A percentile compares a stretch with the other conserved stretches of the same genome.
These are phyloP conservation scores for Ichneumoninae sp. DNA, from an alignment of 2,888 invertebrate species.

Conservation along the genomic window DNA sequence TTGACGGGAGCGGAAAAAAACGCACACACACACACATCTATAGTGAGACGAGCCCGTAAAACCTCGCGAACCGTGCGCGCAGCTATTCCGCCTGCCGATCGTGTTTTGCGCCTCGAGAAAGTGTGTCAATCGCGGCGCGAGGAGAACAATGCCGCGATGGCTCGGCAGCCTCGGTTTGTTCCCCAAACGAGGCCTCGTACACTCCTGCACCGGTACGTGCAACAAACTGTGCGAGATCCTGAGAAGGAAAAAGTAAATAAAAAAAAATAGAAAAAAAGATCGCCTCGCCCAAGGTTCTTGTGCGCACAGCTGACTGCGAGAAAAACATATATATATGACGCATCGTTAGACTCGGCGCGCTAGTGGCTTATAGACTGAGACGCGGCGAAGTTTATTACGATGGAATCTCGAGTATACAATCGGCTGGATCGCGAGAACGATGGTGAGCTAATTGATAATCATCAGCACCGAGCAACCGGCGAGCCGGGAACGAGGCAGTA, in stretches of 20 bases:
- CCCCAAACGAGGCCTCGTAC: background rate
- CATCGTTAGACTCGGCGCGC: background rate
- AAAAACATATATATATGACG: background rate
- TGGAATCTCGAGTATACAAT: background rate
- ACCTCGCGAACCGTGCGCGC: constrained; percentile 25
- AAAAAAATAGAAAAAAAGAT: background rate
- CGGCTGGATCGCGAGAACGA: background rate
- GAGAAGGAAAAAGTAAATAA: background rate
- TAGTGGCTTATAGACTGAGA: background rate
- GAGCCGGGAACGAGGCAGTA: background rate
- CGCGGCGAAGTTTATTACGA: background rate
- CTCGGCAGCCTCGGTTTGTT: constrained; percentile 4
- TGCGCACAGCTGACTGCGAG: background rate
- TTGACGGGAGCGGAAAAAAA: constrained; percentile 10
- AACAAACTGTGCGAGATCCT: background rate
- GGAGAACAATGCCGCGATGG: constrained; percentile 36
- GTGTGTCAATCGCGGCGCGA: constrained; percentile 55
- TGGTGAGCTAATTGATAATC: constrained; percentile 1
- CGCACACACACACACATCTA: background rate
- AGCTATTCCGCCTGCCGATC: constrained; percentile 14
- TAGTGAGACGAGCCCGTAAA: constrained; percentile 2
- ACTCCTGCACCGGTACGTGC: background rate
- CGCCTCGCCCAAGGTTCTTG: background rate
- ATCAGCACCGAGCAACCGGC: background rate
- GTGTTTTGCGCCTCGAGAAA: constrained; percentile 48